Conservation (phyloP, 1,140 invertebrate genomes). For the Adelges cooleyi region DNA sequence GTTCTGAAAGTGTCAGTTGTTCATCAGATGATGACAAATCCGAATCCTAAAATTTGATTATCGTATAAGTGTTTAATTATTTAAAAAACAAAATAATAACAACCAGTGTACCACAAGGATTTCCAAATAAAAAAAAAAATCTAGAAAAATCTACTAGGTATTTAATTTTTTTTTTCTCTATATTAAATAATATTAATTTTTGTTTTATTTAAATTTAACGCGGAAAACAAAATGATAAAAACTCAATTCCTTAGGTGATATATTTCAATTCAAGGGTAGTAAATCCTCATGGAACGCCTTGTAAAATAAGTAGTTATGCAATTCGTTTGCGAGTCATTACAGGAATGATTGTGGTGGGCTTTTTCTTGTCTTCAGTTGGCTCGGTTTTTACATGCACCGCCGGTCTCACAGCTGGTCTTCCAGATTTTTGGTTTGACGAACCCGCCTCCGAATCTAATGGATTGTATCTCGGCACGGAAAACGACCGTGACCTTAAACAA, state of each 20-base stretch:
- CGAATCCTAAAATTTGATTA: conserved; percentile 28
- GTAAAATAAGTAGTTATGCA: no score
- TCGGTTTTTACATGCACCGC: conserved; percentile 36
- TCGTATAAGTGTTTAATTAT: no score
- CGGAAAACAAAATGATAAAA: no score
- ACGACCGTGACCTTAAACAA: conserved; percentile 40
- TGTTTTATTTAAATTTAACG: no score
- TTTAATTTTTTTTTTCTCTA: no score
- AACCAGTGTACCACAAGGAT: conserved; percentile 39
- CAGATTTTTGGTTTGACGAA: conserved; percentile 4
- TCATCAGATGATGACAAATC: conserved; percentile 35
- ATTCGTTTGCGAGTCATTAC: no score
- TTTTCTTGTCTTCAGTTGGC: conserved; percentile 31
- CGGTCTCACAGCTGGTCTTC: conserved; percentile 36
- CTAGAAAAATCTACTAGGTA: background rate
- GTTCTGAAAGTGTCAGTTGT: conserved; percentile 58
- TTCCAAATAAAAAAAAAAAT: conserved; percentile 13
- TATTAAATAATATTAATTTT: no score
- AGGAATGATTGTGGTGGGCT: no score
- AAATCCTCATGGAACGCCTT: no score
- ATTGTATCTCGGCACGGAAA: conserved; percentile 39
- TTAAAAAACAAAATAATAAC: no score
- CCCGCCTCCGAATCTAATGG: conserved; percentile 14
- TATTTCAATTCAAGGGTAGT: no score
- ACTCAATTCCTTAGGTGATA: no score